Evolutionary conservation across 2,113 vertebrate species (phyloP), one percentile per base, ranked within the genome.

Genomic region (Mormyrus iriodes): DNA sequence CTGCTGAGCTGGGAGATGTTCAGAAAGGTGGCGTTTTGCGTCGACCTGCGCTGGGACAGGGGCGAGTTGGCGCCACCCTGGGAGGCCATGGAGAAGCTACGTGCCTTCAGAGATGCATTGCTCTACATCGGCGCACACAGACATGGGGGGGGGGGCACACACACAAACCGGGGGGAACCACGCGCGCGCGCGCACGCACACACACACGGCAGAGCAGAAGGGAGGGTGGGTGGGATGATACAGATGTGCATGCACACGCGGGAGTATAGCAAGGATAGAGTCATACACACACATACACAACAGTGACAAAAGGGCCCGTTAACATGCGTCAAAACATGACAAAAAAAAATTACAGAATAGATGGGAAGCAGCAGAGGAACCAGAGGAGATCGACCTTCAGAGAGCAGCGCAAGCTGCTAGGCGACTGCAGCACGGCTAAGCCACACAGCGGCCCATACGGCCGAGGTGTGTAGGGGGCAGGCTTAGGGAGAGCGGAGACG

Each of bases 41-140:
- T 98, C 88, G 97, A 94, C 92, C 97, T 94, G 88, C 97, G 97
- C 92, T 98, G 91, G 10, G 95, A 95, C 91, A 97, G 94, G 19
- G 98, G 98, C 10, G 98, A 99, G 95, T 94, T 97, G 91, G 96
- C 96, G 76, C 97, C 98, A 94, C 97, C 97, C 95, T 98, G 97
- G 90, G 98, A 99, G 6, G 96, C 97, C 90, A 97, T 96, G 0
- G 98, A 99, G 95, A 98, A 98, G 94, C 97, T 99, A 89, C 97
- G 97, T 90, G 97, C 98, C 95, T 98, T 98, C 92, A 98, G 95
- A 86, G 97, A 97, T 90, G 98, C 97, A 92, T 99, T 98, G 93
- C 96, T 99, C 98, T 99, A 95, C 91, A 88, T 8, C 27, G 21
- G 48, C 69, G 8, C 48, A 48, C 31, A 76, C 21, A 85, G 35